Base-by-base conservation (phyloP, 53 echinoderm and acorn worm genomes). In the Stichopus horrens region DNA sequence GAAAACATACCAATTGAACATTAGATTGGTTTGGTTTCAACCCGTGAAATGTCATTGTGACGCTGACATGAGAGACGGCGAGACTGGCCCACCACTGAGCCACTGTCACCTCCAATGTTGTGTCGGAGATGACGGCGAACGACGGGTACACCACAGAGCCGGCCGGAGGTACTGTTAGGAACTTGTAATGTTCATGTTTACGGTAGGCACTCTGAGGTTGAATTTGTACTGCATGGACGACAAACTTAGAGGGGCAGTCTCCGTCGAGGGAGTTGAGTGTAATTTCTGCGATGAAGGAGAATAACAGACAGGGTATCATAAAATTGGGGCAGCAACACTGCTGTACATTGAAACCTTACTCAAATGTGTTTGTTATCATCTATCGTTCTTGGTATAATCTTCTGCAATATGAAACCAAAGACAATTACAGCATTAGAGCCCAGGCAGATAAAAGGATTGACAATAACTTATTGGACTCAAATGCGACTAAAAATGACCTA, bases 81-180 rank as follows among this genome's bases (percentile, higher is more conserved):
- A 79, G 79, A 76, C 94, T 96, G 54, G 99, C 96, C 99, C 99
- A 96, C 95, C 99, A 98, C 90, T 98, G 96, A 23, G 94, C 99
- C 5, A 98, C 89, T 19, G 92, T 91, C 58, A 98, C 88, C 83
- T 98, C 96, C 76, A 96, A 71, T 67, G 93, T 91, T 9, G 89
- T 86, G 58, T 94, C 94, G 7, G 90, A 93, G 81, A 90, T 77
- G 57, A 98, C 99, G 0, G 95, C 91, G 83, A 98, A 96, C 1
- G 93, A 86, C 54, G 95, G 94, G 23, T 93, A 89, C 4, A 89
- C 91, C 66, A 93, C 92, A 2, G 90, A 92, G 5, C 90, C 85
- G 37, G 94, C 95, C 8, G 92, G 94, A 22, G 87, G 86, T 5
- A 96, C 88, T 4, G 92, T 88, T 60, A 98, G 87, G 74, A 98